Evolutionary conservation across 92 coral and sea anemone genomes (phyloP).

Genomic region (Porites evermanni): DNA sequence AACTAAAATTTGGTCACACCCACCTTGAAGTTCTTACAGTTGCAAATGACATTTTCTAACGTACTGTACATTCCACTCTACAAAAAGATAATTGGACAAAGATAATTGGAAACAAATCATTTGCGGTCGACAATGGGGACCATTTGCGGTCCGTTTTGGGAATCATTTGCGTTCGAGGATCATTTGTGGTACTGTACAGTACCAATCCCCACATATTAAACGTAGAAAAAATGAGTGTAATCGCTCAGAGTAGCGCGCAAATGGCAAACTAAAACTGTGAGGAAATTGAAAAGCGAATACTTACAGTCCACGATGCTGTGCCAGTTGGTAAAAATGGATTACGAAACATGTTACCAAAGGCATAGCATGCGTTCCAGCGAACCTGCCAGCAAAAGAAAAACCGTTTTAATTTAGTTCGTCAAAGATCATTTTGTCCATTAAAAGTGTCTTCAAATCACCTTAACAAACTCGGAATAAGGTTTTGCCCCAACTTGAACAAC

Average conservation of each 20-base stretch:
- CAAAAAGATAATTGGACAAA: constrained; percentile 7
- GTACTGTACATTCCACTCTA: constrained; percentile 76
- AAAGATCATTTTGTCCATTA: too few relatives aligned
- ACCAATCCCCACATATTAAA: too few relatives aligned
- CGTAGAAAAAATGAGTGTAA: background rate
- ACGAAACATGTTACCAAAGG: constrained; percentile 92
- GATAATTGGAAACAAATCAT: background rate
- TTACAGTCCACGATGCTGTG: constrained; percentile 85
- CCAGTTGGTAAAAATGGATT: constrained; percentile 82
- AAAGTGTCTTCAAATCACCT: too few relatives aligned
- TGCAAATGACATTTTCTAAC: constrained; percentile 79
- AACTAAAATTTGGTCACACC: background rate
- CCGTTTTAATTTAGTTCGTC: too few relatives aligned
- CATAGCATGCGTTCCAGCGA: constrained; percentile 99
- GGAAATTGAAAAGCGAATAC: constrained; percentile 2
- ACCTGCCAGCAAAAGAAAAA: constrained; percentile 60
- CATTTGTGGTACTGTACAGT: too few relatives aligned
- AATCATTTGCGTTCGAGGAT: too few relatives aligned
- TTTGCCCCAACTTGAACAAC: too few relatives aligned
- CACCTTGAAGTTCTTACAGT: constrained; percentile 97
- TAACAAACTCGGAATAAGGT: too few relatives aligned
- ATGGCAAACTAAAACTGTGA: background rate
- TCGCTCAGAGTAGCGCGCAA: background rate
- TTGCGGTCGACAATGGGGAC: too few relatives aligned
- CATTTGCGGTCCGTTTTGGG: too few relatives aligned